Evolutionary conservation across 2,797 vertebrate species (phyloP), one percentile per base, ranked within the genome.

Genomic region (Eutrigla gurnardus): DNA sequence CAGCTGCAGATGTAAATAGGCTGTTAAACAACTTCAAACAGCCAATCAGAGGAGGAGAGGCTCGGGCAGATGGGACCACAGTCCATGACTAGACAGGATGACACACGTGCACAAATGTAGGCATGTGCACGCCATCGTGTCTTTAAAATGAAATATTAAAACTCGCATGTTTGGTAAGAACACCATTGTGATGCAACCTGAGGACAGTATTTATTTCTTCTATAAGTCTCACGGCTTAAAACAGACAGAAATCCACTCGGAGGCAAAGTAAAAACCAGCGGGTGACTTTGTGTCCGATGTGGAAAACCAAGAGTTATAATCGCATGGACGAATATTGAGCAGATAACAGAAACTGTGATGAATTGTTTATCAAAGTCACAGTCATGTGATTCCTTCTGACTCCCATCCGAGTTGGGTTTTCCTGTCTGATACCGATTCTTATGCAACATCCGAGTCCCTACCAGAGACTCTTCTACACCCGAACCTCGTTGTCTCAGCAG

Each of bases 41-140:
- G 91, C 92, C 81, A 91, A 91, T 80, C 36, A 76, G 66, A 73
- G 83, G 72, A 81, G 84, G 87, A 91, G 49, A 81, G 80, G 91
- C 91, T 93, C 94, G 93, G 65, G 81, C 92, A 93, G 91, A 92
- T 88, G 86, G 25, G 92, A 64, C 86, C 74, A 71, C 47, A 89
- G 93, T 90, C 80, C 77, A 73, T 57, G 67, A 59, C 25, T 13
- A 39, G 62, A 84, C 58, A 78, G 65, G 80, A 81, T 71, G 70
- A 75, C 43, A 62, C 36, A 17, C 42, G 53, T n/a, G 43, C 11
- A 57, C 49, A 65, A 67, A 35, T 54, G 50, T 25, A 18, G 35
- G 53, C 36, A 65, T 18, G 25, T 25, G 25, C 25, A 25, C 25
- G 25, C 25, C 25, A 25, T 25, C 25, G 25, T n/a, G 14, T 3